phyloP scores from a whole-genome alignment of 2,797 vertebrate species.

The Pseudomugil tenellus region DNA sequence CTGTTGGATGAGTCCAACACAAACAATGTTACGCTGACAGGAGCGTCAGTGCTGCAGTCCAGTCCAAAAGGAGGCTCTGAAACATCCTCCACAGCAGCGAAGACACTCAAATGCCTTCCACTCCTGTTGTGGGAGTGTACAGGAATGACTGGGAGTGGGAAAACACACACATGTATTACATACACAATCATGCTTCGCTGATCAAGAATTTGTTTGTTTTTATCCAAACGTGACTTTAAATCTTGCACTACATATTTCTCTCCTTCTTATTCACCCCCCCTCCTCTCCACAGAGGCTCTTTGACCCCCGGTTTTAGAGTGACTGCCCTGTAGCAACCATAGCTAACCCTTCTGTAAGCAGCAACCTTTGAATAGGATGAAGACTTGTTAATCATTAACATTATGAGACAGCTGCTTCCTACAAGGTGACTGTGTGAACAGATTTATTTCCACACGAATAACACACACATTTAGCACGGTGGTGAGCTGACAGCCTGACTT shows the following conservation, averaged over 20 bases:
- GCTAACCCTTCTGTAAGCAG: background rate
- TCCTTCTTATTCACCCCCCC: background rate
- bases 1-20: too few relatives aligned
- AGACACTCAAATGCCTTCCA: background rate
- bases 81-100: background rate
- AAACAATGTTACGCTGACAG: background rate
- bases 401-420: too few relatives aligned
- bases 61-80: too few relatives aligned
- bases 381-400: too few relatives aligned
- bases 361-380: background rate
- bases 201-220: background rate
- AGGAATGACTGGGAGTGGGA: background rate
- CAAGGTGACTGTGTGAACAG: too few relatives aligned
- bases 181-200: background rate
- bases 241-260: background rate
- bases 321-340: background rate
- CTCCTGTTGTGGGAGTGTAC: background rate
- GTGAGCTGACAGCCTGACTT: constrained; percentile 2
- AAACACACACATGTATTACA: background rate
- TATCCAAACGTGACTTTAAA: background rate
- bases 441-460: too few relatives aligned
- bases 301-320: background rate
- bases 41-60: background rate
- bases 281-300: background rate
- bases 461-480: too few relatives aligned